These are phyloP conservation scores for Cantharis flavilabris DNA, from an alignment of 2,888 invertebrate species.

Conservation along the genomic window DNA sequence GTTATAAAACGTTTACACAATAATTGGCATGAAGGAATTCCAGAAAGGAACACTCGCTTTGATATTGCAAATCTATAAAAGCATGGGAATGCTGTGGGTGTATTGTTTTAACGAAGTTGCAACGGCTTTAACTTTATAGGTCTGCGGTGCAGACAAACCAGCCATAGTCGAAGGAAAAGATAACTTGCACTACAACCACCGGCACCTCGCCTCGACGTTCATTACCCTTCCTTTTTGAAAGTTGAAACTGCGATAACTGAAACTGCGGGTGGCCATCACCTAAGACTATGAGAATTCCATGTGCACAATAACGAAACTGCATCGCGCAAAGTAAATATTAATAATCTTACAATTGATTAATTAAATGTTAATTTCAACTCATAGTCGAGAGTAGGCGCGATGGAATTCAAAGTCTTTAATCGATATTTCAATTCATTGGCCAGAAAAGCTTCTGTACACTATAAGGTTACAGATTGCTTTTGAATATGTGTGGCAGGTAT, in stretches of 20 bases:
- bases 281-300: conserved; percentile 20
- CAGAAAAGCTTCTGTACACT: conserved; percentile 11
- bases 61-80: conserved; percentile 30
- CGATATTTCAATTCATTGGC: conserved; percentile 21
- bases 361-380: conserved; percentile 22
- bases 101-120: conserved; percentile 28
- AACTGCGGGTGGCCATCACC: conserved; percentile 30
- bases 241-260: conserved; percentile 19
- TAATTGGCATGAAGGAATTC: conserved; percentile 27
- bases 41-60: conserved; percentile 16
- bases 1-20: conserved; percentile 11
- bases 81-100: conserved; percentile 32
- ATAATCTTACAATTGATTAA: conserved; percentile 22
- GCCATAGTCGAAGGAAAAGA: conserved; percentile 21
- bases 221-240: conserved; percentile 25
- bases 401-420: conserved; percentile 24
- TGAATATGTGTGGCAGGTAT: conserved; percentile 26
- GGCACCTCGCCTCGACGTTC: conserved; percentile 18
- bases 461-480: conserved; percentile 25
- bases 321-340: conserved; percentile 20
- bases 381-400: conserved; percentile 13
- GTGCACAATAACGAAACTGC: conserved; percentile 16
- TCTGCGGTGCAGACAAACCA: conserved; percentile 30
- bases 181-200: conserved; percentile 13
- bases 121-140: conserved; percentile 24